Conservation (phyloP, 2,888 invertebrate species). For the Gymnocheta viridis region DNA sequence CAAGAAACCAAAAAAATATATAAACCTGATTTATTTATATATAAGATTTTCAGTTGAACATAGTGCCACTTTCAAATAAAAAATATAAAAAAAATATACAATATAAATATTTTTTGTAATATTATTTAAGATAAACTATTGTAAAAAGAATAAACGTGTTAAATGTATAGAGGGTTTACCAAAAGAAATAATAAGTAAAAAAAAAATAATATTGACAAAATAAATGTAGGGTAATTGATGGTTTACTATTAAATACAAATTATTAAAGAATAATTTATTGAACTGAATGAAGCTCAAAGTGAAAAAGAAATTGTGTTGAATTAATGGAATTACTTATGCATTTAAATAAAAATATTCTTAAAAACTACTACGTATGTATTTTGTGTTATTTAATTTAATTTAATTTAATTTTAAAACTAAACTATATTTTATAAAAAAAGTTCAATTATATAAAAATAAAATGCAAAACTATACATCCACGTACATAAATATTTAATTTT, state of each 20-base stretch:
- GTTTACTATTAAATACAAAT: conserved; percentile 41
- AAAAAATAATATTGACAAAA: conserved; percentile 2
- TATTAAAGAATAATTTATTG: conserved; percentile 24
- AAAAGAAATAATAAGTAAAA: background rate
- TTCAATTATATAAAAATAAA: conserved; percentile 40
- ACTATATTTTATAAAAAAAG: conserved; percentile 51
- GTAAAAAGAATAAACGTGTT: conserved; percentile 40
- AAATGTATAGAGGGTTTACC: conserved; percentile 55
- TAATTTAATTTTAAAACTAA: conserved; percentile 36
- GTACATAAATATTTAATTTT: conserved; percentile 41
- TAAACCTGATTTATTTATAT: conserved; percentile 68
- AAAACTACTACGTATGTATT: too few relatives aligned
- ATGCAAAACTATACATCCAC: too few relatives aligned
- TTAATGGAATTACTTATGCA: conserved; percentile 42
- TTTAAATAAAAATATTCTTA: conserved; percentile 47
- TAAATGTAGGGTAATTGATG: conserved; percentile 40
- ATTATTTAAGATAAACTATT: conserved; percentile 41
- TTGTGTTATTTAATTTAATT: conserved; percentile 20
- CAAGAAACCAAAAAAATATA: conserved; percentile 49
- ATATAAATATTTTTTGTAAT: conserved; percentile 34
- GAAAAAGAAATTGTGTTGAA: background rate
- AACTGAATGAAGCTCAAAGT: conserved; percentile 50
- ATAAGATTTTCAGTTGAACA: conserved; percentile 64
- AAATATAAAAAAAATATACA: background rate
- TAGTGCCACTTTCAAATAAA: conserved; percentile 59